These are phyloP conservation scores for Dolichopus griseipennis DNA, from an alignment of 2,888 invertebrate species.

Conservation along the genomic window DNA sequence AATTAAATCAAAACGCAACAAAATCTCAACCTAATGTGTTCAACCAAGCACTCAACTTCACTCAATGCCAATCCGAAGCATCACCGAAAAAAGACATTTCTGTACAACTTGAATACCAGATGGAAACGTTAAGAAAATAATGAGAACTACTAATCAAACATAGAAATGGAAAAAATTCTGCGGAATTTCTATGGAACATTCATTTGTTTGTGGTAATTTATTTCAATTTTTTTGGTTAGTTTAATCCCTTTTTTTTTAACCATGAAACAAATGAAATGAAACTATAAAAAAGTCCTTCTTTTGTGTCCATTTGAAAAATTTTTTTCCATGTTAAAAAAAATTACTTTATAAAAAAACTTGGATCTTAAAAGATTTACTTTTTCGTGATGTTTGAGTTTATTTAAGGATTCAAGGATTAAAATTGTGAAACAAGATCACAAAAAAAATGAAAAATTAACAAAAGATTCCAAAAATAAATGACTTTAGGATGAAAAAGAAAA, in stretches of 20 bases:
- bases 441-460: background rate
- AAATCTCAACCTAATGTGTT: too few species aligned
- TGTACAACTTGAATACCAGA: too few species aligned
- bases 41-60: too few species aligned
- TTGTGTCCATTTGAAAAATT: background rate
- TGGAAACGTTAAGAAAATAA: too few species aligned
- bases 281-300: background rate
- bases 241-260: background rate
- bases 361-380: slow-evolving; percentile 1
- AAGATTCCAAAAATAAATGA: too few species aligned
- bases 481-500: too few species aligned
- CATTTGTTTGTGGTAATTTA: too few species aligned
- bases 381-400: background rate
- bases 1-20: too few species aligned
- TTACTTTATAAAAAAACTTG: background rate
- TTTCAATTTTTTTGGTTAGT: background rate
- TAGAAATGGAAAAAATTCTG: background rate
- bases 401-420: background rate
- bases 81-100: too few species aligned
- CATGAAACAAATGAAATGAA: too few species aligned
- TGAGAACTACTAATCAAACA: too few species aligned
- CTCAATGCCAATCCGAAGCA: too few species aligned
- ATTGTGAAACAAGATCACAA: background rate
- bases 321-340: background rate
- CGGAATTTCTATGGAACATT: background rate